Conservation (phyloP, 2,113 vertebrate genomes). For the Eptatretus burgeri region DNA sequence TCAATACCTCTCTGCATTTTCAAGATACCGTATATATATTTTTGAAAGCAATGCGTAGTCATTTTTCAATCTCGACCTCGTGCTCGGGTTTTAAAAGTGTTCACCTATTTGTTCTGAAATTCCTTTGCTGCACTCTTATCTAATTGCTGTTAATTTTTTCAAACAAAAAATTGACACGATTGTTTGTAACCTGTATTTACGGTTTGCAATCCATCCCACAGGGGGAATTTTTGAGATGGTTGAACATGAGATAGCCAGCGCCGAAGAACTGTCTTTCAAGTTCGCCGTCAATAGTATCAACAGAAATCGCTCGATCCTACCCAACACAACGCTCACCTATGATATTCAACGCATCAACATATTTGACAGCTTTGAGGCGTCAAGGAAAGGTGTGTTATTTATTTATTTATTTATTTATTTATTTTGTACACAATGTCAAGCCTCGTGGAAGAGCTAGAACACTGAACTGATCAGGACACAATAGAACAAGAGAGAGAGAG, state of each 20-base stretch:
- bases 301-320: conserved; percentile 35
- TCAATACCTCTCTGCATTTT: too few species aligned
- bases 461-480: neutral
- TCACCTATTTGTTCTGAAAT: too few species aligned
- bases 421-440: neutral
- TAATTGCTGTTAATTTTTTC: too few species aligned
- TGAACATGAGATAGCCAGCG: neutral
- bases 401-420: neutral
- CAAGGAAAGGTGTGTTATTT: conserved; percentile 51
- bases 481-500: neutral
- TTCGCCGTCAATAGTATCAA: conserved; percentile 6
- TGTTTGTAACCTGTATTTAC: too few species aligned
- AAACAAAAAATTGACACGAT: too few species aligned
- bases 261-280: conserved; percentile 2
- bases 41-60: too few species aligned
- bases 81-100: too few species aligned
- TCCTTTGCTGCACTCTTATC: too few species aligned
- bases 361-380: conserved; percentile 95
- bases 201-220: neutral
- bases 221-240: conserved; percentile 4
- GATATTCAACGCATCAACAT: conserved; percentile 99
- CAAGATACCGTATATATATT: too few species aligned
- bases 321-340: conserved; percentile 86
- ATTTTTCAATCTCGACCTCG: too few species aligned
- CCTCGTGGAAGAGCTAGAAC: neutral